Percentiles rank a stretch among this genome's conserved stretches.
phyloP scores from a whole-genome alignment of 2,797 vertebrate species.

The Bradypodion pumilum region DNA sequence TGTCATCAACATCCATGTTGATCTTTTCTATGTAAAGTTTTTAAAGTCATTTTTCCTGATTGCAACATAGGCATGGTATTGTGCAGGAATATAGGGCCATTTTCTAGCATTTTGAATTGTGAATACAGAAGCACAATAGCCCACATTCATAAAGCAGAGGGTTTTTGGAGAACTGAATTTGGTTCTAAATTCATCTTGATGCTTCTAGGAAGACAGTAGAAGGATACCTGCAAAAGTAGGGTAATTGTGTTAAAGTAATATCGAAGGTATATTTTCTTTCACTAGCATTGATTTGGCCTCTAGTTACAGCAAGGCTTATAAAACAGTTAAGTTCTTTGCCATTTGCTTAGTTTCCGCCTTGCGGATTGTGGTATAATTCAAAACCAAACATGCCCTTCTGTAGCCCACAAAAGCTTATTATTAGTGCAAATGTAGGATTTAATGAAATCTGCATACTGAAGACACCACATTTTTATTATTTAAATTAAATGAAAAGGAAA shows the following conservation, averaged over 20 bases:
- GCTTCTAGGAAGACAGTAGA: constrained; percentile 9
- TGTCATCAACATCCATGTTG: too few species aligned
- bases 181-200: background rate
- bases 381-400: background rate
- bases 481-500: background rate
- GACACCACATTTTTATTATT: constrained; percentile 15
- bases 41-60: too few species aligned
- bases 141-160: too few species aligned
- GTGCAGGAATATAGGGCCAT: too few species aligned
- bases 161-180: too few species aligned
- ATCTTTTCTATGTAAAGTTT: too few species aligned
- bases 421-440: constrained; percentile 3
- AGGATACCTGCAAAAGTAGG: background rate
- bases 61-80: too few species aligned
- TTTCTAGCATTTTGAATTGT: too few species aligned
- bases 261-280: constrained; percentile 20
- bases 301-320: constrained; percentile 9
- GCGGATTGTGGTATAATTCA: constrained; percentile 28
- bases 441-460: background rate
- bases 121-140: too few species aligned
- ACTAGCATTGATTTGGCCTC: constrained; percentile 3
- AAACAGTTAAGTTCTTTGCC: constrained; percentile 24
- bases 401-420: background rate
- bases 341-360: background rate
- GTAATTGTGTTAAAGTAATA: constrained; percentile 20